phyloP scores from a whole-genome alignment of 2,888 invertebrate species.

The Octodonta nipae region DNA sequence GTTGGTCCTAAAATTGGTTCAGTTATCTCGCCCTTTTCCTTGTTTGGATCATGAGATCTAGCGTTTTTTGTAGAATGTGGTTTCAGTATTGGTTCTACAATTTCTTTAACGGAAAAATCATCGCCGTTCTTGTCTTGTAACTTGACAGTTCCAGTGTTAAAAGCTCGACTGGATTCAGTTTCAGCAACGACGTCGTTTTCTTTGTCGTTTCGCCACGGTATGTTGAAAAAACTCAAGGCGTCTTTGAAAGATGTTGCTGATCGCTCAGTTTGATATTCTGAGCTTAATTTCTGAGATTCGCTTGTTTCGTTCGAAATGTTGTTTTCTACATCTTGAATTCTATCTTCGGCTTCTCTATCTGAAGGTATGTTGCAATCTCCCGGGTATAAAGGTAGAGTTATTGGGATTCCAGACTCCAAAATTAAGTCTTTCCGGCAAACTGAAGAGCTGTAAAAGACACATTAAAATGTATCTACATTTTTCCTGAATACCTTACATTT shows the following conservation, averaged over 20 bases:
- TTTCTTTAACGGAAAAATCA: slow-evolving; percentile 39
- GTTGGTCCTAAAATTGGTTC: slow-evolving; percentile 47
- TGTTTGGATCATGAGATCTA: slow-evolving; percentile 35
- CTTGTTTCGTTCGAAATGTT: slow-evolving; percentile 7
- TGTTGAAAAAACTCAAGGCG: slow-evolving; percentile 36
- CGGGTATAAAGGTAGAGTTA: slow-evolving; percentile 58
- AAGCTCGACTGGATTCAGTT: slow-evolving; percentile 45
- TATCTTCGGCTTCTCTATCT: slow-evolving; percentile 16
- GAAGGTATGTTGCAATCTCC: slow-evolving; percentile 63
- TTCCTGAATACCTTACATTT: slow-evolving; percentile 44
- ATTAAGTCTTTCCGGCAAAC: slow-evolving; percentile 64
- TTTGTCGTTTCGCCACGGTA: slow-evolving; percentile 36
- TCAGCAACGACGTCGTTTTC: slow-evolving; percentile 39
- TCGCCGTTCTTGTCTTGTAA: slow-evolving; percentile 11
- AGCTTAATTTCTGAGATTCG: slow-evolving; percentile 6
- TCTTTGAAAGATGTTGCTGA: too few species aligned
- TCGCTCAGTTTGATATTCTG: too few species aligned
- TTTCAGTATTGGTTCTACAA: slow-evolving; percentile 60
- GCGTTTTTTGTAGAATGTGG: slow-evolving; percentile 45
- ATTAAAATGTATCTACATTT: neutral
- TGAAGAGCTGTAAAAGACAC: slow-evolving; percentile 48
- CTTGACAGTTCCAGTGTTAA: slow-evolving; percentile 32
- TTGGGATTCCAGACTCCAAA: slow-evolving; percentile 58
- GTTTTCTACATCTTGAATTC: slow-evolving; percentile 12
- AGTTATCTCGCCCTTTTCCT: slow-evolving; percentile 43